Conservation (phyloP, 2,888 invertebrate genomes). For the Subacronicta megacephala region DNA sequence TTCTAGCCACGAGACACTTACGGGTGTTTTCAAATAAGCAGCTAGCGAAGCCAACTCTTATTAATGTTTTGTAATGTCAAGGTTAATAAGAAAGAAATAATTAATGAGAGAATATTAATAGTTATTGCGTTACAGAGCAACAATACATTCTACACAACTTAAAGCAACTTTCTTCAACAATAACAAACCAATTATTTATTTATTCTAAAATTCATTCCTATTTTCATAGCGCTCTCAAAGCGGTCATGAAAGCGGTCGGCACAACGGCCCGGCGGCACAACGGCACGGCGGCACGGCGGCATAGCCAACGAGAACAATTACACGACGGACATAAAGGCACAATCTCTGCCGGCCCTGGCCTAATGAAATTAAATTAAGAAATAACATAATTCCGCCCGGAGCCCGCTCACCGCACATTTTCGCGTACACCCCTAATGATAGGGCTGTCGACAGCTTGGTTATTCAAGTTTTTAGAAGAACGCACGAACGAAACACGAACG, state of each 20-base stretch:
- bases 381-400: slow-evolving; percentile 77
- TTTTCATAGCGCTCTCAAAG: slow-evolving; percentile 30
- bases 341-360: slow-evolving; percentile 71
- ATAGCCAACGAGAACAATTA: slow-evolving; percentile 29
- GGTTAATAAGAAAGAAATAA: too few relatives aligned
- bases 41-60: too few relatives aligned
- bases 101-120: too few relatives aligned
- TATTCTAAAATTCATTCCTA: slow-evolving; percentile 9
- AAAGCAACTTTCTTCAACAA: slow-evolving; percentile 3
- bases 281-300: not conserved
- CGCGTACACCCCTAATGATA: slow-evolving; percentile 46
- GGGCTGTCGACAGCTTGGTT: slow-evolving; percentile 41
- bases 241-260: slow-evolving; percentile 34
- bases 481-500: too few relatives aligned
- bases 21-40: too few relatives aligned
- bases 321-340: slow-evolving; percentile 58
- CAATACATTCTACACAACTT: too few relatives aligned
- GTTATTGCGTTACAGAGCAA: too few relatives aligned
- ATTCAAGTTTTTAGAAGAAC: not conserved
- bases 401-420: slow-evolving; percentile 60
- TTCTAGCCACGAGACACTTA: too few relatives aligned
- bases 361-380: slow-evolving; percentile 87
- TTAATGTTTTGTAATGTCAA: too few relatives aligned
- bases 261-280: not conserved
- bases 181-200: slow-evolving; percentile 16